phyloP scores from a whole-genome alignment of 2,888 invertebrate genomes.

The Capitulum mitella region DNA sequence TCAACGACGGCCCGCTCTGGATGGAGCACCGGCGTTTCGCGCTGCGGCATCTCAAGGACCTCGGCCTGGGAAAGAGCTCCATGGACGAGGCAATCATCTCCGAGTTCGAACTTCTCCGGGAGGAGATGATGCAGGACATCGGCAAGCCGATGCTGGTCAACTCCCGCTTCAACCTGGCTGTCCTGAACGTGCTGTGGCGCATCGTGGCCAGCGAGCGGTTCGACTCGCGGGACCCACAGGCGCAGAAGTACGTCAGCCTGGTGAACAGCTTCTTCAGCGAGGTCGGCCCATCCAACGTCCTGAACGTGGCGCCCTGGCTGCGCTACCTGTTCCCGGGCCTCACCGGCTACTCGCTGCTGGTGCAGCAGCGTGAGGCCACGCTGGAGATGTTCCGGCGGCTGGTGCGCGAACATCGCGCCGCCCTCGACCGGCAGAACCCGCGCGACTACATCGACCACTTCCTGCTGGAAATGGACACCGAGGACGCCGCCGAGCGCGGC shows the following conservation, averaged over 20 bases:
- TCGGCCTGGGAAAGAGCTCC: not conserved
- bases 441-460: conserved; percentile 7
- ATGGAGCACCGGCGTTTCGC: not conserved
- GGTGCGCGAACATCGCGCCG: not conserved
- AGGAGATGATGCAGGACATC: not conserved
- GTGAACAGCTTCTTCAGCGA: not conserved
- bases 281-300: not conserved
- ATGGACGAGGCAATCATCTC: not conserved
- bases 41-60: not conserved
- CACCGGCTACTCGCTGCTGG: not conserved
- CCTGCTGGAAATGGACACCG: not conserved
- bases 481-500: not conserved
- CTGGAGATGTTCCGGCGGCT: not conserved
- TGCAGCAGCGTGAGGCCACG: not conserved
- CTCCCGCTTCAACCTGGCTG: conserved; percentile 45
- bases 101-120: not conserved
- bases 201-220: conserved; percentile 24
- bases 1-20: conserved; percentile 4
- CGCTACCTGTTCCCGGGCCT: not conserved
- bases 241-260: not conserved
- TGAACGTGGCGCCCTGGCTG: not conserved
- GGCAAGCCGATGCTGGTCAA: not conserved
- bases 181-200: conserved; percentile 56
- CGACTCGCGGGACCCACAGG: conserved; percentile 14
- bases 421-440: not conserved